Evolutionary conservation across 2,113 vertebrate genomes (phyloP), one percentile per base, ranked within the genome.

Genomic region (Anarhynchus alexandrinus): DNA sequence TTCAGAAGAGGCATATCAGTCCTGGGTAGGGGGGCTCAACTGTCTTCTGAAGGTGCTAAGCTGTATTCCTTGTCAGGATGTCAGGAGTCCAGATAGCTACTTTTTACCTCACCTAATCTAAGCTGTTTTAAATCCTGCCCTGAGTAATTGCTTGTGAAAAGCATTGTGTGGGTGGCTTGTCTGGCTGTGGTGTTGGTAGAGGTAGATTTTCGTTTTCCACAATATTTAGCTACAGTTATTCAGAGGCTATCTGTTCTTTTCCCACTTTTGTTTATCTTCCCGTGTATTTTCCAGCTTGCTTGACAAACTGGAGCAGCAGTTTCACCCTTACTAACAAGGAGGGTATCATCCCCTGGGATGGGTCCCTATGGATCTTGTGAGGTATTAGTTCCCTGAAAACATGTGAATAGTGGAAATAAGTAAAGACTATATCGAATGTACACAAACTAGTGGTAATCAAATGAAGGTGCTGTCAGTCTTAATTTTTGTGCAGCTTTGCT

Each of bases 141-240:
- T 88, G 82, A 94, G 86, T 96, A 91, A 91, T 92, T 86, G 81
- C 91, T 93, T 91, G 47, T 96, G 96, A 84, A 96, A 71, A 96
- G 94, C 38, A 3, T 42, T 71, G 76, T 93, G 95, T 94, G 38
- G n/a, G 80, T 96, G 89, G 86, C 43, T 78, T 3, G 25, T 54
- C 34, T 88, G 36, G 64, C 72, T 3, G 1, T 55, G 64, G 16
- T 81, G 59, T 74, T 90, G 34, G 57, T 77, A 29, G 25, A 66
- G 45, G 20, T 5, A 43, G 62, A 25, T 77, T 77, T 70, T 29
- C 29, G 23, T 73, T 83, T 91, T 74, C 51, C n/a, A 43, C 34
- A 15, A 11, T 3, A 9, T 73, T 57, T 47, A 59, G 62, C 55
- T 77, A 5, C 29, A 49, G 36, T 55, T 52, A n/a, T 14, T 82